Evolutionary conservation across 2,888 invertebrate species (phyloP).

Genomic region (Oligia strigilis): DNA sequence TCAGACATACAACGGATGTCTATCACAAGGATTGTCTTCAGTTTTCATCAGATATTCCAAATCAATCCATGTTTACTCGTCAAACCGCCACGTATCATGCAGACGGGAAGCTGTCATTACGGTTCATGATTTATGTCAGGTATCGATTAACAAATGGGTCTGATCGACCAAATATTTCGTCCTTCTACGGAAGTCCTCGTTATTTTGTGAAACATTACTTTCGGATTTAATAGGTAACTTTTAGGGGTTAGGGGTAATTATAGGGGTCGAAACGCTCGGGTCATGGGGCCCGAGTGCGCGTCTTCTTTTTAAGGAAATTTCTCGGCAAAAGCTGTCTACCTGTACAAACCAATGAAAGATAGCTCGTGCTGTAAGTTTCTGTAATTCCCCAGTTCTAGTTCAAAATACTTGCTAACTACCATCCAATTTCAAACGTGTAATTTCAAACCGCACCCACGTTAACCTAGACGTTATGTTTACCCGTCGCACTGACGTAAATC

Average conservation of each 20-base stretch:
- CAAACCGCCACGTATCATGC: background rate
- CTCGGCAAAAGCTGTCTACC: background rate
- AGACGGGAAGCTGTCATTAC: constrained; percentile 20
- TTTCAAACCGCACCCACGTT: constrained; percentile 10
- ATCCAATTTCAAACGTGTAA: background rate
- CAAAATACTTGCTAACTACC: constrained; percentile 2
- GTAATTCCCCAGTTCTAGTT: background rate
- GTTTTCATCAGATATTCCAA: background rate
- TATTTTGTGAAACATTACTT: background rate
- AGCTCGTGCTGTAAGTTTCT: background rate
- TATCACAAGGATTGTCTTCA: background rate
- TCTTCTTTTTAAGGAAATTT: too few relatives aligned
- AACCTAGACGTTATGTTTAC: constrained; percentile 41
- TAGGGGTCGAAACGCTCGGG: too few relatives aligned
- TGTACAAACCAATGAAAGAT: background rate
- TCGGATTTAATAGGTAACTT: background rate
- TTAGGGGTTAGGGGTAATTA: background rate
- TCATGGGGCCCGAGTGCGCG: too few relatives aligned
- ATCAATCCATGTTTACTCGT: constrained; percentile 22
- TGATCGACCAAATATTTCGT: background rate
- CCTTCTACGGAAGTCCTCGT: background rate
- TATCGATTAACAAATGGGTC: background rate
- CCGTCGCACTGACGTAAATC: constrained; percentile 54
- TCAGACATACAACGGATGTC: constrained; percentile 6
- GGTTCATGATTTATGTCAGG: constrained; percentile 7